Percentiles rank a stretch among this genome's conserved stretches.
Evolutionary conservation across 2,888 invertebrate species (phyloP).

Genomic region (Nemotelus pantherinus): DNA sequence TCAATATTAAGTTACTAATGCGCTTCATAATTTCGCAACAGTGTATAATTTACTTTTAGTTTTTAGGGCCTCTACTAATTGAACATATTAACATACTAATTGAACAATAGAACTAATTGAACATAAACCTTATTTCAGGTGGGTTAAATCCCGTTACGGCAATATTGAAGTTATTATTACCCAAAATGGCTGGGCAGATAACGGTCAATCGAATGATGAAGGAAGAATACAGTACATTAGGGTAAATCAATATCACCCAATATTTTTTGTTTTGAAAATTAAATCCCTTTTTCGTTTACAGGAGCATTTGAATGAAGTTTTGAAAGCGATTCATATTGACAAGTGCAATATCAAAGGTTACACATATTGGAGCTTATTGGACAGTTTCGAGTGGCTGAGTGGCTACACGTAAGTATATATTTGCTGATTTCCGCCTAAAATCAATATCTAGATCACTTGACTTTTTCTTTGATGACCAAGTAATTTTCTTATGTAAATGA

Average conservation of each 20-base stretch:
- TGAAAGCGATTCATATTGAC: conserved; percentile 55
- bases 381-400: conserved; percentile 59
- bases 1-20: too few relatives aligned
- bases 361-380: conserved; percentile 59
- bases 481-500: too few relatives aligned
- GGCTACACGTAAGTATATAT: conserved; percentile 57
- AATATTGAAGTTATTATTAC: conserved; percentile 69
- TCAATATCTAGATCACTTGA: background rate
- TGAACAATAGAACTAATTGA: too few relatives aligned
- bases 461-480: too few relatives aligned
- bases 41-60: too few relatives aligned
- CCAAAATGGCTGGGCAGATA: conserved; percentile 71
- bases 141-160: conserved; percentile 69
- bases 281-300: conserved; percentile 66
- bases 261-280: conserved; percentile 52
- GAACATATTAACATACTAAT: too few relatives aligned
- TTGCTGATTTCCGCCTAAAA: background rate
- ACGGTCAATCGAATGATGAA: conserved; percentile 59
- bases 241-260: conserved; percentile 49
- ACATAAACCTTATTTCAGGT: conserved; percentile 54
- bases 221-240: conserved; percentile 60
- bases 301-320: conserved; percentile 57
- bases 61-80: too few relatives aligned
- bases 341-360: conserved; percentile 57
- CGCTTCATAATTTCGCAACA: too few relatives aligned